Base-by-base conservation (phyloP, 1,140 invertebrate genomes). In the Acyrthosiphon pisum region DNA sequence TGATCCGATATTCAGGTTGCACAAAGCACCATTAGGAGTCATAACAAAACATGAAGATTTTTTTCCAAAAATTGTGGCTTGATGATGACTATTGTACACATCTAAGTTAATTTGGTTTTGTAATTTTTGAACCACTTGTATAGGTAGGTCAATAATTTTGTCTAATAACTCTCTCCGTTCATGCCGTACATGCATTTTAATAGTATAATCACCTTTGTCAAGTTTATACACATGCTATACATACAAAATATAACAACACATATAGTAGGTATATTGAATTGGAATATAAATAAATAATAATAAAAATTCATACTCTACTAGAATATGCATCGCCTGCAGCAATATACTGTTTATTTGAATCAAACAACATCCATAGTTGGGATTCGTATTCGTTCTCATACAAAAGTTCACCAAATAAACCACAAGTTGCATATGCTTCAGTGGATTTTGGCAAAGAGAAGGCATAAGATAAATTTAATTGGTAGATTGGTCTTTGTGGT, bases 371-470 rank as follows among this genome's bases (percentile, higher is more conserved):
- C 98, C 99, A 99, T 94, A 99, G 96, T 95, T 99, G 98, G 11
- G 98, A 98, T 95, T 99, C 98, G 95, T 97, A 99, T 95, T 99
- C 98, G 9, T 97, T 97, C 95, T 99, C 99, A 95, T 99, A 99
- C 20, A 99, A 96, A 94, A 98, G 96, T 94, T 98, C 97, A 95
- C 97, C 98, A 22, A 99, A 96, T 88, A 98, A 94, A 2, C 98
- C 96, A 94, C 97, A 96, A 94, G 98, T 97, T 22, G 97, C 97
- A 35, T 96, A 97, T 56, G 99, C 97, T 95, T 99, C 99, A 26
- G 97, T 97, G 14, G 96, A 95, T 95, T 99, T 99, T 18, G 96
- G 96, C 94, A 99, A 95, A 94, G 97, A 97, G 95, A 99, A 98
- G 94, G 96, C 97, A 95, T 99, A 99, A 0, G 97, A 97, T 93